These are phyloP conservation scores for Recurvirostra avosetta DNA, from an alignment of 2,113 vertebrate genomes.

Conservation along the genomic window DNA sequence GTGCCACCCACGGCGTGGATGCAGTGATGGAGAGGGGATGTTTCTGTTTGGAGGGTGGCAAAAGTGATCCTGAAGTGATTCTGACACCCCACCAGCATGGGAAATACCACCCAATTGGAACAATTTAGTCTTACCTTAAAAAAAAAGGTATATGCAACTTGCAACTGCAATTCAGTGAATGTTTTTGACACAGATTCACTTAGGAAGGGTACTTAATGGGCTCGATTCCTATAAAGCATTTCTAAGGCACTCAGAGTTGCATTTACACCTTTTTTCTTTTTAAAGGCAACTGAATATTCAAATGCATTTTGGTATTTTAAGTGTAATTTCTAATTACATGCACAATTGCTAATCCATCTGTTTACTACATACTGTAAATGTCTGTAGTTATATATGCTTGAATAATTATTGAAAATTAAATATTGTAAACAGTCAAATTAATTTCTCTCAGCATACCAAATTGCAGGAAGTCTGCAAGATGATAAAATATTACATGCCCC, in stretches of 20 bases:
- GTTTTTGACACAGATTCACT: not conserved
- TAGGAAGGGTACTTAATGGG: not conserved
- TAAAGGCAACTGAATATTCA: constrained; percentile 70
- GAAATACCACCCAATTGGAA: not conserved
- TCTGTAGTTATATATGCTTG: constrained; percentile 73
- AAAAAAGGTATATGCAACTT: not conserved
- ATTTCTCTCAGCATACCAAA: constrained; percentile 63
- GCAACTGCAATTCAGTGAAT: not conserved
- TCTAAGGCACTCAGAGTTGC: not conserved
- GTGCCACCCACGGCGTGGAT: fast-evolving
- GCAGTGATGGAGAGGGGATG: not conserved
- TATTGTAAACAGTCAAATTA: constrained; percentile 75
- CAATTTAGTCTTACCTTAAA: not conserved
- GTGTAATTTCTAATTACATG: constrained; percentile 78
- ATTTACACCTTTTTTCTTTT: constrained; percentile 52
- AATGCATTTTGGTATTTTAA: constrained; percentile 65
- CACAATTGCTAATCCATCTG: constrained; percentile 81
- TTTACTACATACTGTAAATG: constrained; percentile 71
- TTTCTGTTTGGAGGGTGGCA: not conserved
- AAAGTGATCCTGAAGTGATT: not conserved
- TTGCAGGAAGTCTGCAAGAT: constrained; percentile 38
- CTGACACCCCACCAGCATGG: not conserved
- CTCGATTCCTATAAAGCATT: constrained; percentile 13
- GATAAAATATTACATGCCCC: constrained; percentile 53
- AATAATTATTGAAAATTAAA: constrained; percentile 80